Base-by-base conservation (phyloP, 2,888 invertebrate species). In the Aspidiotus rigidus region DNA sequence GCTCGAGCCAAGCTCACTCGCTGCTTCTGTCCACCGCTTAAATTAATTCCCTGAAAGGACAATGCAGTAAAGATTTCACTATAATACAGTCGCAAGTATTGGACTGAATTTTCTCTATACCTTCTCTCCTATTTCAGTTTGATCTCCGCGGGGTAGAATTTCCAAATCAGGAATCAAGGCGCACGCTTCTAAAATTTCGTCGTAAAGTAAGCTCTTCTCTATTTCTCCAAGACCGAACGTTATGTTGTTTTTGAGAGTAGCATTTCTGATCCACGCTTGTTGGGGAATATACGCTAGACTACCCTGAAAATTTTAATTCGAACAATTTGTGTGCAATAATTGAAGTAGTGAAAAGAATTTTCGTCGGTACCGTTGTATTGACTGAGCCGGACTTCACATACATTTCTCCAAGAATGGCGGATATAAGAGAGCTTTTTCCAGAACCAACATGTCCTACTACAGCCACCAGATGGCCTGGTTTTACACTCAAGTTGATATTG, bases 181-280 rank as follows among this genome's bases (percentile, higher is more conserved):
- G 78, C 97, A 98, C 0, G 93, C 89, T 72, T 90, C 88, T 54
- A 99, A 83, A 0, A 95, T 87, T 70, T 84, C 83, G 73, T 89
- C 83, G 77, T 97, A 97, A 57, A 83, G 80, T 69, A 80, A 80
- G 70, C 85, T 83, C 75, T 93, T 86, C 62, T 86, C 82, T 0
- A 82, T 75, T 73, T 87, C 86, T 13, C 94, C 94, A 79, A 98
- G 28, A 28, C 28, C 28, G 28, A 28, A 99, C 41, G 94, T 77
- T 73, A 99, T 92, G 79, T 98, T 98, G 76, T 96, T 90, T 75
- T 88, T 86, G 40, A 98, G 79, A 0, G 95, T 93, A 5, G 91
- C 90, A 80, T 98, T 98, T 79, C 97, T 97, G 70, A 98, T 97
- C 98, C 98, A 98, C 0, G 97, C 94, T 79, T 94, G 93, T 76